These are phyloP conservation scores for Clarias fuscus DNA, from an alignment of 2,797 vertebrate genomes.

Conservation along the genomic window DNA sequence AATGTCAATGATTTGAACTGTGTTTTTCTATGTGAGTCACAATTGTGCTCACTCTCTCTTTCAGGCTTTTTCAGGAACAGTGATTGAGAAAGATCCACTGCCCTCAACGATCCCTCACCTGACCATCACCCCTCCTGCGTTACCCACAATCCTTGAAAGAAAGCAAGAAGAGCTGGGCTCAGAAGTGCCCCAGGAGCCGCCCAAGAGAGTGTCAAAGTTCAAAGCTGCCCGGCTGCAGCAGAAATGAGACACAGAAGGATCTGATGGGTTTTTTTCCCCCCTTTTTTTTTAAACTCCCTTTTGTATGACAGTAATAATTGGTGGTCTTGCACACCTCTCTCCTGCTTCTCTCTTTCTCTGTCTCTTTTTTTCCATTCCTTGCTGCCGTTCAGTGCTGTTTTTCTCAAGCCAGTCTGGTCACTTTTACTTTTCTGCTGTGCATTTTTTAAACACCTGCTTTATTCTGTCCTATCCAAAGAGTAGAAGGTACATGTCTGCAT, in stretches of 20 bases:
- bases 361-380: not conserved
- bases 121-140: constrained; percentile 77
- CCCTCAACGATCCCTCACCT: constrained; percentile 77
- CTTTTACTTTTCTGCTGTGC: constrained; percentile 10
- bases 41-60: constrained; percentile 20
- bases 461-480: not conserved
- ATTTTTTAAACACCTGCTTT: not conserved
- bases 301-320: constrained; percentile 38
- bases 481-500: not conserved
- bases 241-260: constrained; percentile 63
- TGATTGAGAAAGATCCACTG: constrained; percentile 92
- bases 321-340: constrained; percentile 64
- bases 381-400: constrained; percentile 14
- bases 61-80: constrained; percentile 95
- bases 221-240: constrained; percentile 90
- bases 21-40: not conserved
- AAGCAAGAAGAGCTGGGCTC: constrained; percentile 83
- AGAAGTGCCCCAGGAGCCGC: constrained; percentile 65
- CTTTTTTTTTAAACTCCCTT: not conserved
- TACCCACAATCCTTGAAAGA: constrained; percentile 90
- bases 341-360: constrained; percentile 33
- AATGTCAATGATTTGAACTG: not conserved
- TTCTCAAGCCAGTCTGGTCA: not conserved
- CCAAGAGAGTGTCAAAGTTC: constrained; percentile 91
- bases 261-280: not conserved